A percentile compares a stretch with the other conserved stretches of the same genome.
phyloP scores from a whole-genome alignment of 2,888 invertebrate genomes.

The Schizaphis graminum region DNA sequence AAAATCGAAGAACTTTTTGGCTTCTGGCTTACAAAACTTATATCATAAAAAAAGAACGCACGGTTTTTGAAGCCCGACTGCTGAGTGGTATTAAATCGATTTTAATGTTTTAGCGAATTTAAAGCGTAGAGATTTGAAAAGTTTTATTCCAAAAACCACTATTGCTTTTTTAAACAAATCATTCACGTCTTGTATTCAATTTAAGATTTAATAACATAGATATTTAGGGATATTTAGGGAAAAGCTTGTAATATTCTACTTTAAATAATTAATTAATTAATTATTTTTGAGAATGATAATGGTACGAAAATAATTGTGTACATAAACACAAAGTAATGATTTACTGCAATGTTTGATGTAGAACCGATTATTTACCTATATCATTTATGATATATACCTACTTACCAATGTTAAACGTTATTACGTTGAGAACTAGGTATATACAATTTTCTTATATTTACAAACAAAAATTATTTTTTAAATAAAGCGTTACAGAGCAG shows the following conservation, averaged over 20 bases:
- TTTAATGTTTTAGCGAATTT: neutral
- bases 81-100: constrained; percentile 8
- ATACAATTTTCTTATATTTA: neutral
- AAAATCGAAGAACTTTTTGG: neutral
- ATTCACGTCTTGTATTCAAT: neutral
- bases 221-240: neutral
- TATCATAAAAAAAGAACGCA: neutral
- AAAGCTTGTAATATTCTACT: neutral
- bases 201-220: neutral
- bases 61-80: neutral
- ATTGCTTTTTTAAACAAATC: neutral
- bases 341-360: neutral
- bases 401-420: neutral
- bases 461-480: neutral
- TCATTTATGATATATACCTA: neutral
- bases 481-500: neutral
- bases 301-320: neutral
- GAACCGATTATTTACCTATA: neutral
- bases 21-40: neutral
- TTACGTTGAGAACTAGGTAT: neutral
- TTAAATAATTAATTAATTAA: neutral
- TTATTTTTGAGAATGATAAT: neutral
- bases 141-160: neutral
- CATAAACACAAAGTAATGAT: neutral
- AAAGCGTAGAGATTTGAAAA: neutral